These are phyloP conservation scores for Oreochromis aureus DNA, from an alignment of 2,113 vertebrate species.

Conservation along the genomic window DNA sequence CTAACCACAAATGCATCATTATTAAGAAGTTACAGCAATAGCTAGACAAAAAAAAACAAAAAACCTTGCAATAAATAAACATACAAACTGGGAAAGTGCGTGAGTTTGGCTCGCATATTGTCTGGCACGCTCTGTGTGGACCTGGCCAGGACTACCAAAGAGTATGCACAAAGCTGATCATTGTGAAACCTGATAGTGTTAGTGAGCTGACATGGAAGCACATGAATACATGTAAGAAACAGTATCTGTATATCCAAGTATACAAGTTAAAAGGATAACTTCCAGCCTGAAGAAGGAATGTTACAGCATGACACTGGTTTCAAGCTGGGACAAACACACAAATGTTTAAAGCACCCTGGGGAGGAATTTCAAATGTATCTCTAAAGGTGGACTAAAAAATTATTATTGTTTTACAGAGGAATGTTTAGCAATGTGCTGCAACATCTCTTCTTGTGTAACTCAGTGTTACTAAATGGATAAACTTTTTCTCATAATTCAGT, in stretches of 20 bases:
- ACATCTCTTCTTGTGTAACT: background rate
- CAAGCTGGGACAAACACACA: background rate
- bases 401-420: background rate
- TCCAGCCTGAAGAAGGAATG: background rate
- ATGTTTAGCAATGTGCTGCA: background rate
- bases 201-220: background rate
- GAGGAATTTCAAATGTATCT: background rate
- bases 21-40: background rate
- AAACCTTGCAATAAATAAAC: background rate
- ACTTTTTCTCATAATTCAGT: background rate
- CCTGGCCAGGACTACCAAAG: background rate
- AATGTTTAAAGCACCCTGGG: background rate
- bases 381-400: background rate
- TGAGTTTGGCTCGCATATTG: background rate
- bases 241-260: background rate
- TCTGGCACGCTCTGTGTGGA: background rate
- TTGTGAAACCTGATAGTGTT: background rate
- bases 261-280: background rate
- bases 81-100: background rate
- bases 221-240: background rate
- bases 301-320: background rate
- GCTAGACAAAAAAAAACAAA: fast-evolving
- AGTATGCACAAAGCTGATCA: background rate
- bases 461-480: background rate
- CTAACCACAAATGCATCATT: background rate